Evolutionary conservation across 2,113 vertebrate genomes (phyloP), one percentile per base, ranked within the genome.

Genomic region (Tragelaphus scriptus): DNA sequence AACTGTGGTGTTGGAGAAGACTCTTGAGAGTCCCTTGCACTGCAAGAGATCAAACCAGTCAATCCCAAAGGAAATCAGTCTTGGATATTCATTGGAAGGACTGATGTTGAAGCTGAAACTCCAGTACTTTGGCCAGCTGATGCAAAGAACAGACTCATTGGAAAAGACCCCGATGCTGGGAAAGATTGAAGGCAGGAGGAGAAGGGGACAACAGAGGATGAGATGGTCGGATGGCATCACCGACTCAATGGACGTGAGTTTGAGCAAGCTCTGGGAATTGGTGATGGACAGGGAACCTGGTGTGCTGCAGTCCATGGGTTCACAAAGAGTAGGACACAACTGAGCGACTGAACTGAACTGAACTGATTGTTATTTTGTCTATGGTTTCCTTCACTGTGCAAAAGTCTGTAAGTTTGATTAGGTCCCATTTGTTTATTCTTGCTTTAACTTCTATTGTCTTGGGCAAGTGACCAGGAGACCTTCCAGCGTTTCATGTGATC

Each of bases 331-430:
- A 2, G 12, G 59, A 61, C 59, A 61, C 10, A 2, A 61, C 59
- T 61, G 59, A 61, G 59, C 5, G 2, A 28, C 58, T 61, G 58
- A 61, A 61, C 25, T 61, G 58, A 61, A 61, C 25, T 26, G 2
- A 61, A 28, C 26, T 61, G 59, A 61, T 61, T 28, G 0, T 40
- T 21, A 40, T 75, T 80, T 51, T 81, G 49, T 3, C 49, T n/a
- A 12, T 0, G 0, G 2, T 53, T 32, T 7, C 30, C 49, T 81
- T 53, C 1, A 0, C 28, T 51, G 15, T 80, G 47, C 16, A 21
- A 21, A 81, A 32, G 28, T 7, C 10, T n/a, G 10, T 32, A 53
- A 81, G 47, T 53, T n/a, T 21, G 49, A 81, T n/a, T n/a, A 81
- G 30, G 79, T 2, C 30, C 79, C 5, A 2, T 81, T 21, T 53